Conservation (phyloP, 1,140 invertebrate genomes). For the Maniola jurtina region DNA sequence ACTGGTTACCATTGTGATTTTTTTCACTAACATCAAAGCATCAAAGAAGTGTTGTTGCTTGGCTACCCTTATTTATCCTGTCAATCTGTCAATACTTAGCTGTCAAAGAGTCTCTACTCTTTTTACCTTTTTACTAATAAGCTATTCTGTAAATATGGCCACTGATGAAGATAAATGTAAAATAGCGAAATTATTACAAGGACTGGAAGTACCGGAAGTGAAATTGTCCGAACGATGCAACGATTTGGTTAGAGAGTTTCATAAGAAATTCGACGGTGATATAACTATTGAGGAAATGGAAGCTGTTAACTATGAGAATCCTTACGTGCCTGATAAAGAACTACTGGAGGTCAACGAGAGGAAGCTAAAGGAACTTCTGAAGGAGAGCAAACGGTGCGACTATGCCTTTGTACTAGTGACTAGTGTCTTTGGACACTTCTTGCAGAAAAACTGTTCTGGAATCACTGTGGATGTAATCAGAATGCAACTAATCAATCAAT, state of each 20-base stretch:
- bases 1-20: slow-evolving; percentile 35
- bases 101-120: too few species aligned
- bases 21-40: not conserved
- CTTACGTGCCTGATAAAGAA: slow-evolving; percentile 49
- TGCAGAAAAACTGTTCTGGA: too few species aligned
- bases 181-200: slow-evolving; percentile 57
- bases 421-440: not conserved
- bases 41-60: too few species aligned
- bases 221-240: slow-evolving; percentile 55
- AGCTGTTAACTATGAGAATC: slow-evolving; percentile 44
- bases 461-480: too few species aligned
- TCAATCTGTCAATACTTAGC: too few species aligned
- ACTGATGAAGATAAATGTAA: slow-evolving; percentile 66
- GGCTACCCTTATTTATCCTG: not conserved
- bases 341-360: slow-evolving; percentile 56
- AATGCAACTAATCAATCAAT: too few species aligned
- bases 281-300: slow-evolving; percentile 36
- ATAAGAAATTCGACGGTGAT: slow-evolving; percentile 44
- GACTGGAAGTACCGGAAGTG: slow-evolving; percentile 53
- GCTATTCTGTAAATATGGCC: slow-evolving; percentile 39
- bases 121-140: not conserved
- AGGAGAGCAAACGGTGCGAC: slow-evolving; percentile 42
- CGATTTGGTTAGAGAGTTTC: slow-evolving; percentile 48
- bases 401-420: too few species aligned
- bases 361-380: slow-evolving; percentile 48